Evolutionary conservation across 2,888 invertebrate species (phyloP), one percentile per base, ranked within the genome.

Genomic region (Caenorhabditis becei): DNA sequence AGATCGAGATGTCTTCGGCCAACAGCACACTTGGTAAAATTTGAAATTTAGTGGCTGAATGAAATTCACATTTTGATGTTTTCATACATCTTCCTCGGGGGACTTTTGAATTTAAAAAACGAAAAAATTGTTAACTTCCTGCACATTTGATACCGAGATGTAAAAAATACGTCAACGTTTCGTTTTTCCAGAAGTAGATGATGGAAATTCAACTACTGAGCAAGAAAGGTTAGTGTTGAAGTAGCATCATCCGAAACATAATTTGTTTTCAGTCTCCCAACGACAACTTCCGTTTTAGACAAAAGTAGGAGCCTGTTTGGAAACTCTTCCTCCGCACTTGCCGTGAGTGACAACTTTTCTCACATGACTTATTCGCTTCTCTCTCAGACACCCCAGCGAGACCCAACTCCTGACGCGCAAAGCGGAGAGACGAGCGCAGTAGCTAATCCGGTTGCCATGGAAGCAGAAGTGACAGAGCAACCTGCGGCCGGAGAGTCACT

Each of bases 251-350:
- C 18, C 35, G 8, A 23, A 35, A 24, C 18, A 2, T 71, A n/a
- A n/a, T 24, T 10, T 24, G 14, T 26, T 63, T 74, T 65, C 61
- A 77, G 77, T 32, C 24, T 62, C 28, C 67, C 77, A 0, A 14
- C 54, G 14, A 62, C 67, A 18, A 49, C 61, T 47, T 54, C 77
- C 1, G 53, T 62, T 14, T 61, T 82, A 2, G 67, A 77, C 47
- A 82, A 82, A 58, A 82, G 78, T 54, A 75, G 58, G 35, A 75
- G 83, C 11, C 62, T 84, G 3, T 84, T 84, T 28, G 83, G 83
- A 11, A 82, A 82, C 5, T 66, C 79, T 44, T 65, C 75, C 1
- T 70, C 62, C 28, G 59, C 11, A 0, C 35, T 44, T 7, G 16
- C 65, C 28, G 71, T 66, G 47, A 24, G 70, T 54, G 35, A 1